Evolutionary conservation across 2,888 invertebrate genomes (phyloP).

Genomic region (Mesodorylaimus sp.): DNA sequence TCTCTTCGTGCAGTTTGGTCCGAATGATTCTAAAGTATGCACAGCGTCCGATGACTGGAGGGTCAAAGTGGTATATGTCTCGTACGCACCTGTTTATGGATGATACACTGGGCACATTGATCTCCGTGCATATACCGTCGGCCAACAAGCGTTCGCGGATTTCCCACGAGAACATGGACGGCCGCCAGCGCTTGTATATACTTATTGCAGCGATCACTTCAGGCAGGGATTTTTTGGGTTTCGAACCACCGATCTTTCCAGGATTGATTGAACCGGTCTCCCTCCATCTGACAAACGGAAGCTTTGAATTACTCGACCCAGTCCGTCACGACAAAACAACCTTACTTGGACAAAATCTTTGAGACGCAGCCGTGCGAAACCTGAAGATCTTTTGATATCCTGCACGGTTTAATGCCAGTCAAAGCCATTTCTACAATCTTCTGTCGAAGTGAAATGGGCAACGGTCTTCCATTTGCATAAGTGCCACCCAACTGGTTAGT

Average conservation of each 20-base stretch:
- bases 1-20: constrained; percentile 7
- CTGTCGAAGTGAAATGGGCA: background rate
- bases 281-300: constrained; percentile 11
- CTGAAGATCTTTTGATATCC: constrained; percentile 1
- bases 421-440: constrained; percentile 4
- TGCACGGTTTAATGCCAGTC: background rate
- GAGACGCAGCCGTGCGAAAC: constrained; percentile 5
- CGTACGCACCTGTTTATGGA: constrained; percentile 14
- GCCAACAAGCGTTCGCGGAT: constrained; percentile 14
- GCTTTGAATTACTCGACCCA: too few species aligned
- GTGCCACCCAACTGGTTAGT: constrained; percentile 3
- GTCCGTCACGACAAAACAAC: background rate
- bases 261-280: constrained; percentile 16
- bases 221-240: constrained; percentile 16
- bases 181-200: constrained; percentile 16
- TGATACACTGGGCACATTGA: constrained; percentile 14
- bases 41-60: background rate
- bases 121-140: constrained; percentile 13
- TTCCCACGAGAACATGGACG: constrained; percentile 16
- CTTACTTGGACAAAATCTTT: constrained; percentile 2
- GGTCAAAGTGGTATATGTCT: background rate
- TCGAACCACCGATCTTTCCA: constrained; percentile 17
- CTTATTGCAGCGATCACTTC: constrained; percentile 16
- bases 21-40: constrained; percentile 8
- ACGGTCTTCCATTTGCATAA: constrained; percentile 2